A percentile compares a stretch with the other conserved stretches of the same genome.
Evolutionary conservation across 1,140 invertebrate species (phyloP).

Genomic region (Goniozus legneri): DNA sequence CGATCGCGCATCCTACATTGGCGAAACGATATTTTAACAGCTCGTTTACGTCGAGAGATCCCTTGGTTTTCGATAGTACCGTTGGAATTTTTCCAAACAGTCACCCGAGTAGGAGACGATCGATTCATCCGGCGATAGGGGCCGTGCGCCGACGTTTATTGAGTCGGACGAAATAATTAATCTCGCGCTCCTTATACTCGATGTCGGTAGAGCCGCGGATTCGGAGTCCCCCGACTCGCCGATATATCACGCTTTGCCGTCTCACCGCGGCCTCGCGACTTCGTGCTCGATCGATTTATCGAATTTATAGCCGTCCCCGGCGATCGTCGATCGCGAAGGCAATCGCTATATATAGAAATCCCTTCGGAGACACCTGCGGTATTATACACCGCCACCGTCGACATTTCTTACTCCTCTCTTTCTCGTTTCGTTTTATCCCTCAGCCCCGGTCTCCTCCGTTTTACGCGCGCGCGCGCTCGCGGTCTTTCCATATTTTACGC

Average conservation of each 20-base stretch:
- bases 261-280: conserved; percentile 15
- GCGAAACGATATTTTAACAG: neutral
- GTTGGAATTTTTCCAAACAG: no score
- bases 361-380: conserved; percentile 17
- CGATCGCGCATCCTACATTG: no score
- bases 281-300: conserved; percentile 31
- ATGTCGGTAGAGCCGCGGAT: conserved; percentile 1
- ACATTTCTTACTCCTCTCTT: no score
- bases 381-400: no score
- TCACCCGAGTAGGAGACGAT: no score
- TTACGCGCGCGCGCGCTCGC: no score
- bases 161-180: conserved; percentile 43
- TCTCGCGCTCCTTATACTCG: conserved; percentile 16
- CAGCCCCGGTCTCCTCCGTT: no score
- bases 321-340: conserved; percentile 14
- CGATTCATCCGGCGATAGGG: no score
- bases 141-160: no score
- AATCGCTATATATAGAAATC: conserved; percentile 34
- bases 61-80: conserved; percentile 2
- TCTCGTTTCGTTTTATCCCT: no score
- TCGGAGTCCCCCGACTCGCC: conserved; percentile 7
- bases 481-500: no score
- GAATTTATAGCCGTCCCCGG: conserved; percentile 29
- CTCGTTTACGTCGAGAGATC: conserved; percentile 8
- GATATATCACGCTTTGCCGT: no score